Conservation (phyloP, 2,113 vertebrate species). For the Rhinopomastus cyanomelas region DNA sequence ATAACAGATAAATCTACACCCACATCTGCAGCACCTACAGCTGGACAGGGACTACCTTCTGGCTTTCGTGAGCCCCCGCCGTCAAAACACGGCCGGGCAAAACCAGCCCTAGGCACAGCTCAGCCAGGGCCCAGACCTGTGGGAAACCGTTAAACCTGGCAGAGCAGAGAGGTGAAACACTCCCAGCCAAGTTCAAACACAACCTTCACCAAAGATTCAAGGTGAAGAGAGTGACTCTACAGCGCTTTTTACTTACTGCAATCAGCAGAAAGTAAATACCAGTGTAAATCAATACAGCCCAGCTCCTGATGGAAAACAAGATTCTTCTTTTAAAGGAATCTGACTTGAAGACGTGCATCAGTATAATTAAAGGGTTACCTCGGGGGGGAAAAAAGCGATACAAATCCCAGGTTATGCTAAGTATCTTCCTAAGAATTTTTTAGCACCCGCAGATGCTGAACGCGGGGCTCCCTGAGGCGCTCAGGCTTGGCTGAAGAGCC, state of each 20-base stretch:
- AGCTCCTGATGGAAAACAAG: neutral
- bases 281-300: neutral
- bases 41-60: neutral
- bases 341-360: neutral
- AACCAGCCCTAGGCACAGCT: neutral
- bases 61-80: neutral
- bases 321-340: neutral
- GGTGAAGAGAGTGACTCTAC: slow-evolving; percentile 2
- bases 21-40: neutral
- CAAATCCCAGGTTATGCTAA: neutral
- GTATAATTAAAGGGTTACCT: neutral
- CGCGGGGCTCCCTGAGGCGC: fast-evolving
- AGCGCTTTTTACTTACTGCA: neutral
- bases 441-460: neutral
- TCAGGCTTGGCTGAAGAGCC: too few species aligned
- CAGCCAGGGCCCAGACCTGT: neutral
- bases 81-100: neutral
- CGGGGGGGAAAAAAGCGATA: fast-evolving
- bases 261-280: slow-evolving; percentile 39
- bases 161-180: neutral
- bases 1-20: neutral
- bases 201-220: slow-evolving; percentile 28
- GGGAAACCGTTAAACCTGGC: neutral
- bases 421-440: neutral
- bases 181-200: neutral